Evolutionary conservation across 30 jellyfish, hydroid and myxozoan genomes (phyloP).

Genomic region (Haliclystus octoradiatus): DNA sequence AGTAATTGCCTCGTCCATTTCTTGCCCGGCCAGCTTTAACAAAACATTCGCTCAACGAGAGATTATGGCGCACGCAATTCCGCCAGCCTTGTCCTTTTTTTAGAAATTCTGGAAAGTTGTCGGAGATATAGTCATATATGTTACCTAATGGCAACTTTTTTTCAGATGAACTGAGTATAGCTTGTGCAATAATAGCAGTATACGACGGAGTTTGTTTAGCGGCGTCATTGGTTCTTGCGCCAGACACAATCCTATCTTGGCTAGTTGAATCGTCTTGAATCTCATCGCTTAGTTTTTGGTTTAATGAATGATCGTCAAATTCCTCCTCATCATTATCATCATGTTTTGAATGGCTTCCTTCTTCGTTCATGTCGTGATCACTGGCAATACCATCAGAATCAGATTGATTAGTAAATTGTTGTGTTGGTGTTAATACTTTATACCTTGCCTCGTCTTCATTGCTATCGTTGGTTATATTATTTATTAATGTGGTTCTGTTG

Average conservation of each 20-base stretch:
- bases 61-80: slow-evolving; percentile 90
- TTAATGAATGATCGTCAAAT: neutral
- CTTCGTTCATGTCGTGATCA: neutral
- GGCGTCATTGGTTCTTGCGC: neutral
- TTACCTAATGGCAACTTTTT: slow-evolving; percentile 89
- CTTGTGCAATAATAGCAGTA: slow-evolving; percentile 96
- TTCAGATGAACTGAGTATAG: slow-evolving; percentile 87
- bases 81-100: slow-evolving; percentile 99
- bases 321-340: neutral
- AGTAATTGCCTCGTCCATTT: slow-evolving; percentile 94
- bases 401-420: neutral
- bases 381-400: neutral
- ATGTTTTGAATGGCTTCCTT: neutral
- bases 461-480: neutral
- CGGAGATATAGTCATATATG: slow-evolving; percentile 90
- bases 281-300: neutral
- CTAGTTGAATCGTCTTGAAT: neutral
- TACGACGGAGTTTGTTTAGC: slow-evolving; percentile 80
- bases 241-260: neutral
- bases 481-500: neutral
- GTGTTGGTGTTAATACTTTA: too few relatives aligned
- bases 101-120: slow-evolving; percentile 84
- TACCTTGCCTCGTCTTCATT: too few relatives aligned
- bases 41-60: slow-evolving; percentile 91
- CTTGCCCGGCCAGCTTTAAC: slow-evolving; percentile 96